Percentiles rank a stretch among this genome's conserved stretches.
These are phyloP conservation scores for Agriopis marginaria DNA, from an alignment of 2,888 invertebrate genomes.

Conservation along the genomic window DNA sequence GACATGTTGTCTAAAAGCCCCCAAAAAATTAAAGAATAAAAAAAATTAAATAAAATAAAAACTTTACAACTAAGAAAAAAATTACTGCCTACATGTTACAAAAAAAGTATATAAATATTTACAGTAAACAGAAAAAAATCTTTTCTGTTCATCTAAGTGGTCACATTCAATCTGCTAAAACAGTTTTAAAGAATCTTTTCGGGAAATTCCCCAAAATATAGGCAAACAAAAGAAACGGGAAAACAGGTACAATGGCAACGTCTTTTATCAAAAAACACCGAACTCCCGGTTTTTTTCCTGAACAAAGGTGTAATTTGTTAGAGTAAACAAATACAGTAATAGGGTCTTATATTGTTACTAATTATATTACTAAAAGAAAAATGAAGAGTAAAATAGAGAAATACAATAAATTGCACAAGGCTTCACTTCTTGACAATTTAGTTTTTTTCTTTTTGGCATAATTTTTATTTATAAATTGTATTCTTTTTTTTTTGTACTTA, in stretches of 20 bases:
- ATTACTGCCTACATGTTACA: neutral
- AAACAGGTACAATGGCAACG: slow-evolving; percentile 29
- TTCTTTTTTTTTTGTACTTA: no score
- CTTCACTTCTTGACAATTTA: no score
- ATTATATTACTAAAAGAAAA: neutral
- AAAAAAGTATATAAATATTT: neutral
- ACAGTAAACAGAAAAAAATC: neutral
- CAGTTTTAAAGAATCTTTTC: slow-evolving; percentile 16
- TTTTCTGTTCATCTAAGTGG: slow-evolving; percentile 15
- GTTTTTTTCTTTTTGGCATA: no score
- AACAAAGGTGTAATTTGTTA: slow-evolving; percentile 33
- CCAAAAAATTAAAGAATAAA: no score
- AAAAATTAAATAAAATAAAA: no score
- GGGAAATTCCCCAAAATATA: slow-evolving; percentile 73
- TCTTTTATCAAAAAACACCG: slow-evolving; percentile 19
- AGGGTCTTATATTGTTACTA: slow-evolving; percentile 8
- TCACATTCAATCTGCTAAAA: slow-evolving; percentile 26
- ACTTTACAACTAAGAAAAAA: no score
- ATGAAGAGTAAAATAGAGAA: neutral
- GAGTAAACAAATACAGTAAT: slow-evolving; percentile 22
- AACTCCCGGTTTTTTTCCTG: slow-evolving; percentile 18
- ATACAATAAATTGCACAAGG: neutral
- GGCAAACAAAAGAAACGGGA: slow-evolving; percentile 19
- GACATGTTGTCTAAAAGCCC: no score
- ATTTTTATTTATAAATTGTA: no score